Evolutionary conservation across 2,113 vertebrate genomes (phyloP), one percentile per base, ranked within the genome.

Genomic region (Odocoileus virginianus): DNA sequence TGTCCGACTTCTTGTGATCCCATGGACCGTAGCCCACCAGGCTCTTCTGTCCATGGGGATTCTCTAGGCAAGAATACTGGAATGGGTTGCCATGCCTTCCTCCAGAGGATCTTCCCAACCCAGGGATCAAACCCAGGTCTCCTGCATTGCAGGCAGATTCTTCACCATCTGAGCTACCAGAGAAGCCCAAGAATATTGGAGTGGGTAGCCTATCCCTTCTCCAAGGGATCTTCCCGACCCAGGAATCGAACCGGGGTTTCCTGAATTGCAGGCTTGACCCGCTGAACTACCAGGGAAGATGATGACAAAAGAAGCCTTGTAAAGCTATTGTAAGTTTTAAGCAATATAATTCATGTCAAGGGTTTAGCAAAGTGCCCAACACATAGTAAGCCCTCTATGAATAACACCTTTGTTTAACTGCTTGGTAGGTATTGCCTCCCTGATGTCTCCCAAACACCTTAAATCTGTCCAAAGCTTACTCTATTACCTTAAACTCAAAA

Each of bases 231-330:
- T 71, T 71, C n/a, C 67, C 0, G 1, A 40, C n/a, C n/a, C 40
- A 2, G 1, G n/a, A 71, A 12, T 71, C 0, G 1, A 71, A 23
- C 9, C 1, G 0, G 8, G n/a, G 19, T 71, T 71, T 71, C 67
- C 67, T 71, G n/a, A 36, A 71, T 12, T 23, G n/a, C n/a, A 71
- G 67, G 67, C n/a, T 71, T 71, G n/a, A 71, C n/a, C 10, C 19
- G 0, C n/a, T 40, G 8, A 40, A 71, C 10, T 71, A 40, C 19
- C n/a, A 40, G 67, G 67, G 67, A 71, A 28, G 47, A 92, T 43
- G 40, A n/a, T 78, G 50, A 82, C 10, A 81, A 64, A 82, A 30
- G 45, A 55, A 57, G 54, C 71, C 52, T 78, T 74, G 43, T 57
- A 89, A 89, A 33, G 67, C 12, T 45, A n/a, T 33, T 14, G 7